Conservation (phyloP, 2,113 vertebrate species). For the Shinisaurus crocodilurus region DNA sequence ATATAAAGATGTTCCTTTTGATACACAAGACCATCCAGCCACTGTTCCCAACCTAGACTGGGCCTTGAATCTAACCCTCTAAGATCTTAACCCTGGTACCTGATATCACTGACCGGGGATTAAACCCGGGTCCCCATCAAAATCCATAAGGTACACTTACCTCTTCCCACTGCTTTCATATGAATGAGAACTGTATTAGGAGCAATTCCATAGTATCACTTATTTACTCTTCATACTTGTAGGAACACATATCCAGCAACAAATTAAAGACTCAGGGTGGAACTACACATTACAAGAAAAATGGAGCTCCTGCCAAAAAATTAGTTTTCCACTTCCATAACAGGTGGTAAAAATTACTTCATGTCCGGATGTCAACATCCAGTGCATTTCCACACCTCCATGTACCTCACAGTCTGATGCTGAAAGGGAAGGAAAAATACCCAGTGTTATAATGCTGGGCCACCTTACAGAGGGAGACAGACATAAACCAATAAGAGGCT, state of each 20-base stretch:
- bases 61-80: not conserved
- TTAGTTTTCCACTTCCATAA: not conserved
- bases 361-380: not conserved
- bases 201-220: not conserved
- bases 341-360: not conserved
- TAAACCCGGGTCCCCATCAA: not conserved
- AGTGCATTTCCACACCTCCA: not conserved
- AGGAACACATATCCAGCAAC: not conserved
- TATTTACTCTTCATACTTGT: not conserved
- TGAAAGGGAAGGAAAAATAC: not conserved
- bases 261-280: not conserved
- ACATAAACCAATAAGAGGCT: not conserved
- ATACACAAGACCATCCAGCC: not conserved
- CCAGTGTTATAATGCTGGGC: not conserved
- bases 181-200: not conserved
- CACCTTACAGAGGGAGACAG: not conserved
- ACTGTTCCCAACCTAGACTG: not conserved
- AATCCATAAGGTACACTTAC: not conserved
- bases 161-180: not conserved
- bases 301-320: not conserved
- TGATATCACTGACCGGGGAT: too few relatives aligned
- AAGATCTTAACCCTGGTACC: not conserved
- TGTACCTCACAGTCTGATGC: not conserved
- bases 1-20: conserved; percentile 49
- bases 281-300: not conserved